Conservation (phyloP, 2,113 vertebrate genomes). For the Zootoca vivipara region DNA sequence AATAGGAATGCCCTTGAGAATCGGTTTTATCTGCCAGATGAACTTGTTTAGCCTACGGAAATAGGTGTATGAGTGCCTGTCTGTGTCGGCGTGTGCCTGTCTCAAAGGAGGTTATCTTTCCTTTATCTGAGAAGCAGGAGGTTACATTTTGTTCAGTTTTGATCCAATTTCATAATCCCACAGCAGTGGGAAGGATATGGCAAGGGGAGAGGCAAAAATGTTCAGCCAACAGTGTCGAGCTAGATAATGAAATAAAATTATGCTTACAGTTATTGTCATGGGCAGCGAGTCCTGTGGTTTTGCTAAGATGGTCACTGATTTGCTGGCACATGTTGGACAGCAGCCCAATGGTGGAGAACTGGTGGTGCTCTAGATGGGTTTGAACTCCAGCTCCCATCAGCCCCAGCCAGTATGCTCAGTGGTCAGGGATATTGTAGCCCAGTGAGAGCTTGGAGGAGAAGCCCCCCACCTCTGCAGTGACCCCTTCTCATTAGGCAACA, state of each 20-base stretch:
- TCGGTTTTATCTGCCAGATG: neutral
- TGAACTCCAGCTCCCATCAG: no score
- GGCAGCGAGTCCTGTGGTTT: neutral
- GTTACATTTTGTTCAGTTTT: slow-evolving; percentile 31
- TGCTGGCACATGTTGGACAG: neutral
- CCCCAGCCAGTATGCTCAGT: neutral
- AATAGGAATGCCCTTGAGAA: neutral
- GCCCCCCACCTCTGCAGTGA: neutral
- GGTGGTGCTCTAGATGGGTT: neutral
- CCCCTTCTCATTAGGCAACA: neutral
- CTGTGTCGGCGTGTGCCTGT: neutral
- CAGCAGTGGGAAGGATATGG: neutral
- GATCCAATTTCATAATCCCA: slow-evolving; percentile 15
- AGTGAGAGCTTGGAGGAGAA: neutral
- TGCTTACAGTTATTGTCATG: neutral
- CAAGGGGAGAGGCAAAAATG: slow-evolving; percentile 7
- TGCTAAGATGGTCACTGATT: neutral
- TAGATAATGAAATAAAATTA: neutral
- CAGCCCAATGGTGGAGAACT: neutral
- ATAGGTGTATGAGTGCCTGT: neutral
- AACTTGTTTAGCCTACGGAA: neutral
- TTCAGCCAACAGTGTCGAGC: neutral
- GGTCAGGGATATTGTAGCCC: neutral
- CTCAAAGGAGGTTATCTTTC: neutral
- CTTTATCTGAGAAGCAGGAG: slow-evolving; percentile 48